Percentiles rank a stretch among this genome's conserved stretches.
Conservation (phyloP, 2,113 vertebrate species). For the Passer montanus region DNA sequence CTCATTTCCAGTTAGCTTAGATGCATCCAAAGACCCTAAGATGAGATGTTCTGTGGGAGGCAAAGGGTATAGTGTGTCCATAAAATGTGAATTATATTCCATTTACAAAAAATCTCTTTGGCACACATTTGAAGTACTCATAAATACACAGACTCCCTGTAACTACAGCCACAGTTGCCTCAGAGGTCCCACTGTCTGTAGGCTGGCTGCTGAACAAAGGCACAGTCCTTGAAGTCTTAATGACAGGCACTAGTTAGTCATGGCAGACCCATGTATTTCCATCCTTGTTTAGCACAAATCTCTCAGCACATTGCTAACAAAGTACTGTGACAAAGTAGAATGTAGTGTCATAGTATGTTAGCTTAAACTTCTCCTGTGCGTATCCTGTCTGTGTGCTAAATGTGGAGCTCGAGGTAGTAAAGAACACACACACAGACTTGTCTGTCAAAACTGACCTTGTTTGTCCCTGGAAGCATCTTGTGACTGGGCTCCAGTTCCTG, state of each 20-base stretch:
- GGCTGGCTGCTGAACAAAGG: background rate
- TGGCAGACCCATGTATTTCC: background rate
- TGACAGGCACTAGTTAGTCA: background rate
- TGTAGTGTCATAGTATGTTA: background rate
- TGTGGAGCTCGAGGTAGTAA: background rate
- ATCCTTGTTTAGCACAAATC: background rate
- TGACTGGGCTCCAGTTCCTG: background rate
- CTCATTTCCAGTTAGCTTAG: background rate
- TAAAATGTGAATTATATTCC: background rate
- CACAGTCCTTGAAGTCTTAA: background rate
- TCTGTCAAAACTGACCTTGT: background rate
- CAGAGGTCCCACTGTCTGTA: background rate
- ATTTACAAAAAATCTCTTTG: background rate
- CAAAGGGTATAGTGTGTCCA: background rate
- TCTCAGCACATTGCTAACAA: background rate
- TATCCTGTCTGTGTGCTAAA: background rate
- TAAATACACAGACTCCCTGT: background rate
- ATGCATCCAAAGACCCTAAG: background rate
- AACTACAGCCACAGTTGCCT: background rate
- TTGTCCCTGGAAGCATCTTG: background rate
- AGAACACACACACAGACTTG: background rate
- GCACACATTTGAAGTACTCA: background rate
- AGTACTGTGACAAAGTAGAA: background rate
- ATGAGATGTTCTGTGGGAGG: background rate
- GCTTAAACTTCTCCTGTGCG: background rate